Conservation (phyloP, 2,888 invertebrate genomes). For the Leistus spinibarbis region DNA sequence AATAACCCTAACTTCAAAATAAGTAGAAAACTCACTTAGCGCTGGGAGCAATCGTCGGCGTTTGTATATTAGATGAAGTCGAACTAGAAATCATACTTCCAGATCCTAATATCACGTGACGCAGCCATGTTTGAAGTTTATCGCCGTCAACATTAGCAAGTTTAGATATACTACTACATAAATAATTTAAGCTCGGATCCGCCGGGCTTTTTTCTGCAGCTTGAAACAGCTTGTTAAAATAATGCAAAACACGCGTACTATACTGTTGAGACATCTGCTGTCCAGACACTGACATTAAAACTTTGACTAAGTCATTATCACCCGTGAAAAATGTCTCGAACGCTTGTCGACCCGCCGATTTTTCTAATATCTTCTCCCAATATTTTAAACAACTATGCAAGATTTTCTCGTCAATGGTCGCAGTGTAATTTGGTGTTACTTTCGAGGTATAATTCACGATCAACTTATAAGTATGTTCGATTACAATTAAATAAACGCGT, state of each 20-base stretch:
- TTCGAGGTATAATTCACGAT: conserved; percentile 65
- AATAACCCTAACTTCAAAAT: not conserved
- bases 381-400: conserved; percentile 76
- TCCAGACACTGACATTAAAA: conserved; percentile 81
- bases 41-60: conserved; percentile 59
- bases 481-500: conserved; percentile 67
- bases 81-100: conserved; percentile 55
- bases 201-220: conserved; percentile 66
- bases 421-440: conserved; percentile 43
- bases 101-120: conserved; percentile 69
- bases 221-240: conserved; percentile 76
- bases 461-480: conserved; percentile 72
- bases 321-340: conserved; percentile 81
- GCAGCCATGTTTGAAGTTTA: conserved; percentile 68
- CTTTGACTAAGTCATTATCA: conserved; percentile 73
- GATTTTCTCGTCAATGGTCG: conserved; percentile 64
- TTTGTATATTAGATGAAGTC: conserved; percentile 60
- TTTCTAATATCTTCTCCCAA: conserved; percentile 85
- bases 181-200: conserved; percentile 67
- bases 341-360: conserved; percentile 79
- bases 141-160: conserved; percentile 68
- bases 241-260: conserved; percentile 78
- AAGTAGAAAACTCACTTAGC: conserved; percentile 17
- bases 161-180: conserved; percentile 71
- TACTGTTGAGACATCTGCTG: conserved; percentile 73